Base-by-base conservation (phyloP, 1,140 invertebrate species). In the Atopsyche davidsoni region DNA sequence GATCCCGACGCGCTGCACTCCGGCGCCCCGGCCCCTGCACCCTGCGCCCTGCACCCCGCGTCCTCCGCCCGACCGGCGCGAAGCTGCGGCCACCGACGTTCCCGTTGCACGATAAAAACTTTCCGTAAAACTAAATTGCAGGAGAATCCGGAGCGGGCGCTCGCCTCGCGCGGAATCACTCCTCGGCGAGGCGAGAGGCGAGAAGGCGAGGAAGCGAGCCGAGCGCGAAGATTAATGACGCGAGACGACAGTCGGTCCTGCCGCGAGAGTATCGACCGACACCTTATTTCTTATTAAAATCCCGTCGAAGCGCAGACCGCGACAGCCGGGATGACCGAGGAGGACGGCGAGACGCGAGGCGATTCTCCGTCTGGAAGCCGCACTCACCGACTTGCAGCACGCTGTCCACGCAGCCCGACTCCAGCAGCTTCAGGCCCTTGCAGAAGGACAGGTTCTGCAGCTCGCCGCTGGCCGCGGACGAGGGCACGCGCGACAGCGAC, bases 381-480 rank as follows among this genome's bases (percentile, higher is more conserved):
- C 13, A 86, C 87, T 86, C 73, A 92, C 89, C 89, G 67, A 92
- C 87, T 89, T 92, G 89, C 58, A 92, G 76, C 46, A 90, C 87
- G 67, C 79, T 82, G 66, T 86, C 82, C 48, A 92, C 87, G 67
- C 83, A 84, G 59, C 83, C 83, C 43, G 76, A 77, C 66, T 90
- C 86, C 51, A 89, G 77, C 59, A 90, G 76, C 66, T 85, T 85
- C 68, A 90, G 78, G 66, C 88, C 88, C 69, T 85, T 83, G 73
- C 87, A 85, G 73, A 90, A 90, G 59, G 87, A 86, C 57, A 89
- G 75, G 75, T 83, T 87, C 64, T 85, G 82, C 62, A 81, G 80
- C 69, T 88, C 85, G 42, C 39, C 43, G 32, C 25, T 14, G 39
- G 59, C 46, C 68, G 73, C 66, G 60, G 72, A 66, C n/a, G n/a